A percentile compares a stretch with the other conserved stretches of the same genome.
Conservation (phyloP, 1,140 invertebrate species). For the Drosophila simulans region DNA sequence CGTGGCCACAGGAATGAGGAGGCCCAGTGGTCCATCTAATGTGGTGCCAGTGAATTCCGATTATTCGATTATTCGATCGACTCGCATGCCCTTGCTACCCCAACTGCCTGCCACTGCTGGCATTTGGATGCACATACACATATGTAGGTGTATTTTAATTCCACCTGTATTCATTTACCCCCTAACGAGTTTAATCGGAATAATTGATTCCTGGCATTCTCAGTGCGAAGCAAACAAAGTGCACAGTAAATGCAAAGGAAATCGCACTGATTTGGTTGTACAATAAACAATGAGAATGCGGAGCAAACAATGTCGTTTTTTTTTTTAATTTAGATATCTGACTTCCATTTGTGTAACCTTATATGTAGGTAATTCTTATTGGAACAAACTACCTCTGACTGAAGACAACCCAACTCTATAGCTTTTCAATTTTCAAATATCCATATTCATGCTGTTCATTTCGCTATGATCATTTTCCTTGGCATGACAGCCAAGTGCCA, state of each 20-base stretch:
- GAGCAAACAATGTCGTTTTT: no score
- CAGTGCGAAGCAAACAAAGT: slow-evolving; percentile 10
- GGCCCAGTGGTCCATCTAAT: slow-evolving; percentile 20
- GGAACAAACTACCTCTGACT: no score
- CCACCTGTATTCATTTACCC: slow-evolving; percentile 3
- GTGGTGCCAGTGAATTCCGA: slow-evolving; percentile 24
- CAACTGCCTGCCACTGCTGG: not conserved
- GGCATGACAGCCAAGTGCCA: slow-evolving; percentile 5
- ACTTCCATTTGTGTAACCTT: no score
- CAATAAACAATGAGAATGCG: not conserved
- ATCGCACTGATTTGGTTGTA: not conserved
- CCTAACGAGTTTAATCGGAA: slow-evolving; percentile 24
- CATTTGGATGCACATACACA: not conserved
- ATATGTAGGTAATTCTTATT: no score
- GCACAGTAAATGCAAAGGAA: not conserved
- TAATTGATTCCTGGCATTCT: slow-evolving; percentile 12
- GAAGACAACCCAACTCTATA: no score
- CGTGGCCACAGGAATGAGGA: slow-evolving; percentile 39
- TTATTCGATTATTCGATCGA: slow-evolving; percentile 25
- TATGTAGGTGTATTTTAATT: slow-evolving; percentile 2
- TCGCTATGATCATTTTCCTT: slow-evolving; percentile 5
- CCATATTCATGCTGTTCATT: not conserved
- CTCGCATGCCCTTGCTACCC: not conserved
- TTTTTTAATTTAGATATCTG: no score
- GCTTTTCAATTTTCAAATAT: no score